These are phyloP conservation scores for Heterotis niloticus DNA, from an alignment of 2,113 vertebrate species.

Conservation along the genomic window DNA sequence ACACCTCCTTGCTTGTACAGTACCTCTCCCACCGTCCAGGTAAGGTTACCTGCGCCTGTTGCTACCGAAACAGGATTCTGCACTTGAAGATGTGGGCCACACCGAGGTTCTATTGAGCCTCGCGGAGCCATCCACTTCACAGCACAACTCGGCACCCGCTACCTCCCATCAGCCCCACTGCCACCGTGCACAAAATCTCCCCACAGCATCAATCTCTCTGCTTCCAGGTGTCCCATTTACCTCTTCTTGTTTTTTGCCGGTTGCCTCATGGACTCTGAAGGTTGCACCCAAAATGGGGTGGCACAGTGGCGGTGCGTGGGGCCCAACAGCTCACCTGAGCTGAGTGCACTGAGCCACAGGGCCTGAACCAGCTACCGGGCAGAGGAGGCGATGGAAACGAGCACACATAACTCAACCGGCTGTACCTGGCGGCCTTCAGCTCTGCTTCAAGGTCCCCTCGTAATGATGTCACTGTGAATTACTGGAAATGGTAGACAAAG, in stretches of 20 bases:
- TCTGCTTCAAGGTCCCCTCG: conserved; percentile 30
- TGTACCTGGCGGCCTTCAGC: not conserved
- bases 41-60: not conserved
- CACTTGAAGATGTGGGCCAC: not conserved
- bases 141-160: no score
- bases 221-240: not conserved
- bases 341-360: not conserved
- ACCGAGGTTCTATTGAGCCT: no score
- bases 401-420: conserved; percentile 11
- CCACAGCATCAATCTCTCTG: not conserved
- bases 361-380: conserved; percentile 29
- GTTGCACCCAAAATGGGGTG: no score
- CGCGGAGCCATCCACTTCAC: not conserved
- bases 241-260: not conserved
- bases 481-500: conserved; percentile 36
- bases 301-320: no score
- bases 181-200: not conserved
- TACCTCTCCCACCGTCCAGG: not conserved
- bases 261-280: not conserved
- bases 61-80: not conserved
- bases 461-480: conserved; percentile 48
- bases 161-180: not conserved
- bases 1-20: no score
- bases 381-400: not conserved
- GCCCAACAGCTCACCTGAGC: no score